These are phyloP conservation scores for Pterophyllum scalare DNA, from an alignment of 2,113 vertebrate species.

Conservation along the genomic window DNA sequence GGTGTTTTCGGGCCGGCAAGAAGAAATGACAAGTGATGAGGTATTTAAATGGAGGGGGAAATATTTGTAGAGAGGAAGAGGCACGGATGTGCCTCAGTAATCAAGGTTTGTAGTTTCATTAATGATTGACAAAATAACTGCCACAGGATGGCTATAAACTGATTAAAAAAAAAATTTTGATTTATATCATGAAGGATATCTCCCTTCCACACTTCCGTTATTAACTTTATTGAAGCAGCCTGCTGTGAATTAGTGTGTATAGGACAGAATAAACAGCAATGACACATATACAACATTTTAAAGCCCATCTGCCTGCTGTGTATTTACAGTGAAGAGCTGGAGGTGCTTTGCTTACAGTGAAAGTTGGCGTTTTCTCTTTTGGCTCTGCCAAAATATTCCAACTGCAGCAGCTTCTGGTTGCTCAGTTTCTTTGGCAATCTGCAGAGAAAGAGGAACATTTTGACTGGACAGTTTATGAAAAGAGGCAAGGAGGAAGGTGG, in stretches of 20 bases:
- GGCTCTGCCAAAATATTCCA: too few species aligned
- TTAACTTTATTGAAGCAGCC: neutral
- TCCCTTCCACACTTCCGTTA: too few species aligned
- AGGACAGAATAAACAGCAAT: neutral
- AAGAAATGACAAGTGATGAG: too few species aligned
- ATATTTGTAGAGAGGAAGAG: neutral
- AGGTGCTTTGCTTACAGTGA: conserved; percentile 48
- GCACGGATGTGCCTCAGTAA: too few species aligned
- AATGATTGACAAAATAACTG: too few species aligned
- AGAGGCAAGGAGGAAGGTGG: neutral
- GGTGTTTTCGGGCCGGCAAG: too few species aligned
- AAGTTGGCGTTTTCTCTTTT: neutral
- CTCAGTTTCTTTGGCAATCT: conserved; percentile 33
- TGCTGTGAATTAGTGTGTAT: neutral
- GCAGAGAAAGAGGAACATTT: conserved; percentile 8
- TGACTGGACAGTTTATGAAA: neutral
- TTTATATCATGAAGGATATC: too few species aligned
- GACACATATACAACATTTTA: neutral
- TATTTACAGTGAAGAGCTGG: neutral
- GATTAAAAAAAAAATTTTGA: too few species aligned
- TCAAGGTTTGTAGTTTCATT: too few species aligned
- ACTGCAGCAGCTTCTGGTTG: conserved; percentile 4
- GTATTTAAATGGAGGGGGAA: neutral
- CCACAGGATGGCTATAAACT: too few species aligned
- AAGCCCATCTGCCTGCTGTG: neutral